These are phyloP conservation scores for Microctenopoma steveboyesi DNA, from an alignment of 2,797 vertebrate genomes.

Conservation along the genomic window DNA sequence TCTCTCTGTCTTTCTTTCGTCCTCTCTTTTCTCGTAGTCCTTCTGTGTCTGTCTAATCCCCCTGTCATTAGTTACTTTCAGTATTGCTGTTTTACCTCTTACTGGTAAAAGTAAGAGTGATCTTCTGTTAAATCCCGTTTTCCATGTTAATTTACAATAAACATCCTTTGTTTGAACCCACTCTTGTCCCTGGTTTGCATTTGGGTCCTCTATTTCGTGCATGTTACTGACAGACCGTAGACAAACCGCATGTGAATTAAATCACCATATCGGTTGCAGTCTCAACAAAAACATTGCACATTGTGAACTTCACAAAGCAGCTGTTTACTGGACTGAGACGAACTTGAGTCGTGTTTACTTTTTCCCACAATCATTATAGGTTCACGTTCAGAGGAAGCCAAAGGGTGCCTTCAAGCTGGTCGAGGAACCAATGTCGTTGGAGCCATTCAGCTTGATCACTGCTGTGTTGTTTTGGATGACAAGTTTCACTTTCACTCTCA, in stretches of 20 bases:
- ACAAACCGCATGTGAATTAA: background rate
- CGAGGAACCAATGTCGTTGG: background rate
- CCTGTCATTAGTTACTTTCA: no score
- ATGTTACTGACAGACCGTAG: no score
- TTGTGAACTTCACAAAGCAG: background rate
- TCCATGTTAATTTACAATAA: no score
- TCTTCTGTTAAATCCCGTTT: no score
- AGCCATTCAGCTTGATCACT: background rate
- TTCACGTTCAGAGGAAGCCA: slow-evolving; percentile 7
- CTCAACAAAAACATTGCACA: background rate
- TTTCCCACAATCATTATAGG: background rate
- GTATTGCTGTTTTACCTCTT: no score
- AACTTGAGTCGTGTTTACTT: background rate
- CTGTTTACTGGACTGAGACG: background rate
- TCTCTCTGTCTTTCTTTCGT: no score
- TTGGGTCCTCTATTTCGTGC: no score
- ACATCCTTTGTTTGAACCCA: no score
- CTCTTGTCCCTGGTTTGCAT: no score
- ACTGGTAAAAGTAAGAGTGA: no score
- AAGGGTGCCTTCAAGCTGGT: background rate
- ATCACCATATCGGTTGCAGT: background rate
- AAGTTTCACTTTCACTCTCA: background rate
- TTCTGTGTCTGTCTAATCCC: no score
- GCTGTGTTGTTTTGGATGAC: background rate
- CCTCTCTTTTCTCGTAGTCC: no score